phyloP scores from a whole-genome alignment of 2,113 vertebrate genomes.

The Amphiprion percula region DNA sequence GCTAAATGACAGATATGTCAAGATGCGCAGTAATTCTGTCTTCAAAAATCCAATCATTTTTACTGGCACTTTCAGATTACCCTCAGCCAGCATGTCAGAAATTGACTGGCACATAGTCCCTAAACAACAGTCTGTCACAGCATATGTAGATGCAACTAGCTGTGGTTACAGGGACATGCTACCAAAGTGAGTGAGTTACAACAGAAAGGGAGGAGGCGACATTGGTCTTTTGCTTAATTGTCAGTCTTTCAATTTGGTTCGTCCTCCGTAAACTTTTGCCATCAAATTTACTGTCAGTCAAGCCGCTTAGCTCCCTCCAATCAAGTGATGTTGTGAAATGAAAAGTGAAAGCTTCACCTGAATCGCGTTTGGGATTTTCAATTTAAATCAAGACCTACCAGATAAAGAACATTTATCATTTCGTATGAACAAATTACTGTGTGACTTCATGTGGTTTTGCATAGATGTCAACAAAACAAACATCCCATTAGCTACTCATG shows the following conservation, averaged over 20 bases:
- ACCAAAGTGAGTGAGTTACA: slow-evolving; percentile 27
- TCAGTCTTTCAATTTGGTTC: slow-evolving; percentile 33
- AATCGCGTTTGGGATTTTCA: slow-evolving; percentile 42
- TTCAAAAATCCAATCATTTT: slow-evolving; percentile 55
- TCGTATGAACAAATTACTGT: background rate
- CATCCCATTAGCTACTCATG: slow-evolving; percentile 32
- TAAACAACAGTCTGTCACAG: slow-evolving; percentile 53
- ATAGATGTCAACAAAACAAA: slow-evolving; percentile 17
- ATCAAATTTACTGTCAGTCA: slow-evolving; percentile 38
- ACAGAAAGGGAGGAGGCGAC: slow-evolving; percentile 8
- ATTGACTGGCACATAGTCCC: slow-evolving; percentile 45
- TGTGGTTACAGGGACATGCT: background rate
- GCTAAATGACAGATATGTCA: slow-evolving; percentile 34
- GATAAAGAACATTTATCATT: slow-evolving; percentile 20
- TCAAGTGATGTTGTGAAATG: slow-evolving; percentile 28
- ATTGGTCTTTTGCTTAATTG: slow-evolving; percentile 26
- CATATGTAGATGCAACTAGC: slow-evolving; percentile 10
- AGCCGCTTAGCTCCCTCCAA: slow-evolving; percentile 30
- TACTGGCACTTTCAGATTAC: slow-evolving; percentile 56
- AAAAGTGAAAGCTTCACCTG: slow-evolving; percentile 38
- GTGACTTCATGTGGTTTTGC: slow-evolving; percentile 24
- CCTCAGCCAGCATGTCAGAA: slow-evolving; percentile 30
- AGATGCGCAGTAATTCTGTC: slow-evolving; percentile 49
- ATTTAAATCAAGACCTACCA: slow-evolving; percentile 28
- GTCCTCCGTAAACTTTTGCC: slow-evolving; percentile 3